phyloP scores from a whole-genome alignment of 2,113 vertebrate species.

The Istiophorus platypterus region DNA sequence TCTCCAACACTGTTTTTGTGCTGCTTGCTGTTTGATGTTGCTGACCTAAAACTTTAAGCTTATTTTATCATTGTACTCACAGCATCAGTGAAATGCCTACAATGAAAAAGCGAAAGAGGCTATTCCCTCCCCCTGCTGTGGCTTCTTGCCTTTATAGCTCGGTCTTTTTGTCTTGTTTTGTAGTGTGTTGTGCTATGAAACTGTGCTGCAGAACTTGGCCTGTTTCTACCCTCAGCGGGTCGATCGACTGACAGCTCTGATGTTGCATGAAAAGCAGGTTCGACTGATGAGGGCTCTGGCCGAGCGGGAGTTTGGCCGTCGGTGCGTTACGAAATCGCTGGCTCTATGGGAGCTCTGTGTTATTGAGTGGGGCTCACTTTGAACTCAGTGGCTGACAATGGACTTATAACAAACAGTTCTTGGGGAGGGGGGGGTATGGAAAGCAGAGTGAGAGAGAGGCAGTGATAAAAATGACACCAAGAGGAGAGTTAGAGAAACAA shows the following conservation, averaged over 20 bases:
- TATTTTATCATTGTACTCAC: constrained; percentile 61
- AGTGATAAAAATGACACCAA: constrained; percentile 40
- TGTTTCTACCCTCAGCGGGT: constrained; percentile 45
- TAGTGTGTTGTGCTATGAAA: constrained; percentile 48
- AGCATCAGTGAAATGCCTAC: constrained; percentile 46
- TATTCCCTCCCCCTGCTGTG: constrained; percentile 34
- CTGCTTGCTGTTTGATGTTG: constrained; percentile 59
- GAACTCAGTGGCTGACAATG: constrained; percentile 64
- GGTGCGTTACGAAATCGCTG: constrained; percentile 48
- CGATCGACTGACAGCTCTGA: constrained; percentile 71
- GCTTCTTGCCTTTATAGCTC: constrained; percentile 22
- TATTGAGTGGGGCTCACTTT: constrained; percentile 66
- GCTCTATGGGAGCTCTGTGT: constrained; percentile 64
- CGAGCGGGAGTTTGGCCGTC: constrained; percentile 52
- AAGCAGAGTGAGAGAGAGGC: background rate
- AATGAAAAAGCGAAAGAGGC: constrained; percentile 44
- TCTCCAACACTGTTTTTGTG: constrained; percentile 43
- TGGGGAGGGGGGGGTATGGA: constrained; percentile 13
- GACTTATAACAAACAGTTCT: constrained; percentile 60
- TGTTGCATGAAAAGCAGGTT: constrained; percentile 76
- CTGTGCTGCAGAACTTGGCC: constrained; percentile 46
- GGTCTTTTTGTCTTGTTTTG: constrained; percentile 51
- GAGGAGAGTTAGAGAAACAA: constrained; percentile 38
- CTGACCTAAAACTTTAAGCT: constrained; percentile 73
- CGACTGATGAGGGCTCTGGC: constrained; percentile 64